These are phyloP conservation scores for Dolomedes plantarius DNA, from an alignment of 2,888 invertebrate genomes.

Conservation along the genomic window DNA sequence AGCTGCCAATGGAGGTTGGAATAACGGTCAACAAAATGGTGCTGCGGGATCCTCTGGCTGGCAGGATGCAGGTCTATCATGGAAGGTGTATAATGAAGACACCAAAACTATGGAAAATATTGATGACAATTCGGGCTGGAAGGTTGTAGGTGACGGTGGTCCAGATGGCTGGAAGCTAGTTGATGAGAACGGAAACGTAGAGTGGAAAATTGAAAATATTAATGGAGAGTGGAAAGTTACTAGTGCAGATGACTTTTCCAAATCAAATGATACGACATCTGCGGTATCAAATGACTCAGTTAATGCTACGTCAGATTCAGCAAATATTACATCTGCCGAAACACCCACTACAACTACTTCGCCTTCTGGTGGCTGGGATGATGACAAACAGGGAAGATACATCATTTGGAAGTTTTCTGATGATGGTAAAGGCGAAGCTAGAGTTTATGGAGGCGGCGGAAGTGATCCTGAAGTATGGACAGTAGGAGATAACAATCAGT, in stretches of 20 bases:
- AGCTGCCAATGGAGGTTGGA: conserved; percentile 7
- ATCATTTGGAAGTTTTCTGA: conserved; percentile 66
- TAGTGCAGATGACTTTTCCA: conserved; percentile 52
- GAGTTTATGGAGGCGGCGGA: conserved; percentile 54
- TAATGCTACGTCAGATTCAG: conserved; percentile 25
- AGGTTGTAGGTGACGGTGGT: conserved; percentile 64
- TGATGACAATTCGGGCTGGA: conserved; percentile 59
- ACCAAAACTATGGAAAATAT: conserved; percentile 62
- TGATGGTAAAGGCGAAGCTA: conserved; percentile 59
- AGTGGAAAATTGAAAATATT: conserved; percentile 66
- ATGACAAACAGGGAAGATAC: conserved; percentile 51
- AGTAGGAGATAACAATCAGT: conserved; percentile 52
- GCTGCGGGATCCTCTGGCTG: neutral
- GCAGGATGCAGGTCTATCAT: conserved; percentile 34
- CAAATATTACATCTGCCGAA: conserved; percentile 15
- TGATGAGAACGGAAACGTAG: conserved; percentile 61
- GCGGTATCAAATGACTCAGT: neutral
- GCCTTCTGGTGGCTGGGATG: conserved; percentile 54
- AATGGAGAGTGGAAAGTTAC: conserved; percentile 67
- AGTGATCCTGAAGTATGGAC: conserved; percentile 61
- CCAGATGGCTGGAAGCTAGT: conserved; percentile 61
- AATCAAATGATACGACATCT: conserved; percentile 20
- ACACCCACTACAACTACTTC: conserved; percentile 12
- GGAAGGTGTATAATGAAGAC: conserved; percentile 67
- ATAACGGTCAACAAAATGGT: conserved; percentile 1